These are phyloP conservation scores for Parasteatoda lunata DNA, from an alignment of 2,888 invertebrate species.

Conservation along the genomic window DNA sequence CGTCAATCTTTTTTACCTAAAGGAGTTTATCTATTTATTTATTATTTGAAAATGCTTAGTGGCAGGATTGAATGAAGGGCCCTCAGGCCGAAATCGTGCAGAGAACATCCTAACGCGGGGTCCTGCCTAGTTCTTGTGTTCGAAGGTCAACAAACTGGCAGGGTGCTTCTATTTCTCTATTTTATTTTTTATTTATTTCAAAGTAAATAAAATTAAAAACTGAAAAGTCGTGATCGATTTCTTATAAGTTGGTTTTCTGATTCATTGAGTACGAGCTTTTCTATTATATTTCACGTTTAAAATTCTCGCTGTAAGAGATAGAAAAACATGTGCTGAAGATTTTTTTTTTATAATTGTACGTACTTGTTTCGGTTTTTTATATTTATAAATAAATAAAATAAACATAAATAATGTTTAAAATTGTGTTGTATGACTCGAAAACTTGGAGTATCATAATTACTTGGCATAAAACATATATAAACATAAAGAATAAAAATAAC, in stretches of 20 bases:
- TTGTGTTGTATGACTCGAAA: too few species aligned
- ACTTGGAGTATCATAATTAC: too few species aligned
- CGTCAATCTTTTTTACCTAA: slow-evolving; percentile 19
- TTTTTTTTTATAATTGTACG: too few species aligned
- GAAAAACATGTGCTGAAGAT: too few species aligned
- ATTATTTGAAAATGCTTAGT: slow-evolving; percentile 50
- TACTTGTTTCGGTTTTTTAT: too few species aligned
- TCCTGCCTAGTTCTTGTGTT: slow-evolving; percentile 24
- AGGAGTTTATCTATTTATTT: slow-evolving; percentile 41
- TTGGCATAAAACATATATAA: too few species aligned
- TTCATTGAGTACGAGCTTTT: too few species aligned
- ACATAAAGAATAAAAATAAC: too few species aligned
- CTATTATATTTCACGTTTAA: too few species aligned
- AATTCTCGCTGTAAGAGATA: too few species aligned
- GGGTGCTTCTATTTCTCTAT: slow-evolving; percentile 16
- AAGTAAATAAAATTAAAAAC: slow-evolving; percentile 5
- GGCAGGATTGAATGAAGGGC: slow-evolving; percentile 22
- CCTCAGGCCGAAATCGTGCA: slow-evolving; percentile 36
- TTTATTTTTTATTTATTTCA: neutral
- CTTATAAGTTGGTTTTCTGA: neutral
- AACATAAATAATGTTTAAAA: too few species aligned
- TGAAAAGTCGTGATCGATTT: slow-evolving; percentile 34
- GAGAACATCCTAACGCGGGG: slow-evolving; percentile 27
- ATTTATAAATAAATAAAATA: too few species aligned
- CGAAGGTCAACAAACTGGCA: slow-evolving; percentile 43